These are phyloP conservation scores for Gastrophryne carolinensis DNA, from an alignment of 2,797 vertebrate species.

Conservation along the genomic window DNA sequence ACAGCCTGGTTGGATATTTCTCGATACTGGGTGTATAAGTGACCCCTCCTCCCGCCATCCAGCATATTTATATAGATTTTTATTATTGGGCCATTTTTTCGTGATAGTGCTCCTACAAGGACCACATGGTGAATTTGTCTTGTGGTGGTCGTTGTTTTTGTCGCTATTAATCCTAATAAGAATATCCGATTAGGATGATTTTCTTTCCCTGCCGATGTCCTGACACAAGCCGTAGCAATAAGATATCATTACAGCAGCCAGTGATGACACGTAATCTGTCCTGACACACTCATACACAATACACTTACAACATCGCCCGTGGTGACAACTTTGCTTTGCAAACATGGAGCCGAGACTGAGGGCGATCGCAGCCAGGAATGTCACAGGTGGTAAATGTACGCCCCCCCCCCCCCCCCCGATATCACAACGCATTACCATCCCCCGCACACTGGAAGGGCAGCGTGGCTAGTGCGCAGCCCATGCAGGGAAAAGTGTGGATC, in stretches of 20 bases:
- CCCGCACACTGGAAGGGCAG: conserved; percentile 19
- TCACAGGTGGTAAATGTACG: conserved; percentile 37
- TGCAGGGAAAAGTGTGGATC: neutral
- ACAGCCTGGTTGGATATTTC: too few relatives aligned
- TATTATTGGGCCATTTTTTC: too few relatives aligned
- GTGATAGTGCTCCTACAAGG: too few relatives aligned
- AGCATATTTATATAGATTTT: too few relatives aligned
- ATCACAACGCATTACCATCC: conserved; percentile 32
- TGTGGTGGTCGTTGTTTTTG: neutral
- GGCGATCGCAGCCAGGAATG: conserved; percentile 41
- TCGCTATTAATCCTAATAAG: neutral
- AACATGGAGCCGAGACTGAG: conserved; percentile 29
- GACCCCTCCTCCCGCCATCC: too few relatives aligned
- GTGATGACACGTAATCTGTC: conserved; percentile 43
- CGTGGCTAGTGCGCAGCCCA: neutral
- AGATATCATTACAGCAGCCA: conserved; percentile 38
- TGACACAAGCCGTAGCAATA: conserved; percentile 45
- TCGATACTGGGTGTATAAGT: too few relatives aligned
- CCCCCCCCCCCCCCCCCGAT: neutral
- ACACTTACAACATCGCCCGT: conserved; percentile 44
- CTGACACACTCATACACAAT: conserved; percentile 47
- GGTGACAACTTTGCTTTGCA: conserved; percentile 39
- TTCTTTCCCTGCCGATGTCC: conserved; percentile 53
- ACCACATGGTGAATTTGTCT: neutral
- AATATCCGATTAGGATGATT: neutral